Percentiles rank a stretch among this genome's conserved stretches.
Conservation (phyloP, 2,888 invertebrate genomes). For the Cristatella mucedo region DNA sequence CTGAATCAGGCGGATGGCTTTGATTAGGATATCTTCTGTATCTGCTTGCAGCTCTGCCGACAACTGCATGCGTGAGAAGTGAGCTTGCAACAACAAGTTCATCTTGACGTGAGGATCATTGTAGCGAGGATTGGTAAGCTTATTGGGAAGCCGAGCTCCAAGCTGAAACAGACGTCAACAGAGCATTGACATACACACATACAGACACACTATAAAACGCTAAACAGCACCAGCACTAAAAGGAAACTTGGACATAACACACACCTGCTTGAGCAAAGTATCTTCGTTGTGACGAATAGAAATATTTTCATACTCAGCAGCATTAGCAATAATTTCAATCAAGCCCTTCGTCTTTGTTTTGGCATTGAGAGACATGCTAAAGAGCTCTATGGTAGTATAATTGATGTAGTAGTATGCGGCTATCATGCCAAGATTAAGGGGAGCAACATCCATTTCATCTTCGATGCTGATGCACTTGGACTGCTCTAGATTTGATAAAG, state of each 20-base stretch:
- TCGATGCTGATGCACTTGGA: slow-evolving; percentile 93
- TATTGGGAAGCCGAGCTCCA: slow-evolving; percentile 46
- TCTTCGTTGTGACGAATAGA: slow-evolving; percentile 90
- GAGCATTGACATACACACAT: background rate
- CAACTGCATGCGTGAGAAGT: slow-evolving; percentile 77
- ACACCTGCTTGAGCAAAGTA: slow-evolving; percentile 50
- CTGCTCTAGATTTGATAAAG: slow-evolving; percentile 79
- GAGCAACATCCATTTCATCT: slow-evolving; percentile 91
- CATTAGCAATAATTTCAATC: slow-evolving; percentile 90
- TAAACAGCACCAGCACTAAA: background rate
- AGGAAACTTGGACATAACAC: no score
- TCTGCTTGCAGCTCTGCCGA: slow-evolving; percentile 92
- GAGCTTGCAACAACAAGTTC: slow-evolving; percentile 83
- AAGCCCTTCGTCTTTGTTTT: slow-evolving; percentile 95
- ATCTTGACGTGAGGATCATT: slow-evolving; percentile 92
- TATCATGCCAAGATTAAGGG: slow-evolving; percentile 97
- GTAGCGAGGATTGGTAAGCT: slow-evolving; percentile 59
- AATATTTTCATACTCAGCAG: slow-evolving; percentile 86
- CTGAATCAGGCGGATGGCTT: slow-evolving; percentile 32
- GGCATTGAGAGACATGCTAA: slow-evolving; percentile 83
- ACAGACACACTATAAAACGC: no score
- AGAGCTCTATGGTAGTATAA: slow-evolving; percentile 97
- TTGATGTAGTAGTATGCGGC: slow-evolving; percentile 99
- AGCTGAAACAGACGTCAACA: slow-evolving; percentile 20
- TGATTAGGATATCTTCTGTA: slow-evolving; percentile 71